Percentiles rank a stretch among this genome's conserved stretches.
Evolutionary conservation across 2,797 vertebrate species (phyloP).

Genomic region (Lepilemur ruficaudatus): DNA sequence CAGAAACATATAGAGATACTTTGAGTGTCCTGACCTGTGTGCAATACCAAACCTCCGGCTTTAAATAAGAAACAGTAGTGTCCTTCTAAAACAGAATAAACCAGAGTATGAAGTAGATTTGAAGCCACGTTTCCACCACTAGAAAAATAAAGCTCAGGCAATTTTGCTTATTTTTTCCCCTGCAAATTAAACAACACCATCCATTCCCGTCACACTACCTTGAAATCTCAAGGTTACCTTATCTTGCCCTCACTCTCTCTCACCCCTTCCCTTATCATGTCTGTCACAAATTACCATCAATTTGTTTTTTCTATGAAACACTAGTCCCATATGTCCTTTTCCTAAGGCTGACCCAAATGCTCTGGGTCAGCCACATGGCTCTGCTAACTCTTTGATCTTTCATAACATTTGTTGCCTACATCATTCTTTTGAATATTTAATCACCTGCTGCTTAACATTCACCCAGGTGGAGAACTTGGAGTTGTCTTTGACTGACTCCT

Average conservation of each 20-base stretch:
- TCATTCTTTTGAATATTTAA: neutral
- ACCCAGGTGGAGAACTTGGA: neutral
- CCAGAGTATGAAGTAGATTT: neutral
- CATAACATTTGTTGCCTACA: neutral
- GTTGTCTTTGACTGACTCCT: neutral
- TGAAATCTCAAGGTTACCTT: slow-evolving; percentile 33
- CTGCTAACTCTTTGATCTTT: neutral
- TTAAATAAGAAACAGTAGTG: slow-evolving; percentile 29
- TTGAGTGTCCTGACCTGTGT: neutral
- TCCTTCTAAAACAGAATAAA: neutral
- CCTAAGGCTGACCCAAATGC: neutral
- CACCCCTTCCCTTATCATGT: neutral
- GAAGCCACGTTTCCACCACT: neutral
- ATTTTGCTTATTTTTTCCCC: neutral
- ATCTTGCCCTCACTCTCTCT: neutral
- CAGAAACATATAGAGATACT: neutral
- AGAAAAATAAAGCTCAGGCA: slow-evolving; percentile 12
- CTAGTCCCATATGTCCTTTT: neutral
- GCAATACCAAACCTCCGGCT: neutral
- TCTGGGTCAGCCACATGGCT: neutral
- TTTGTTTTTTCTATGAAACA: neutral
- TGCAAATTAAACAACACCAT: neutral
- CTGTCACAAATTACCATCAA: neutral
- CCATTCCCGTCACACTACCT: neutral
- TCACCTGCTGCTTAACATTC: neutral